Percentiles rank a stretch among this genome's conserved stretches.
Evolutionary conservation across 2,888 invertebrate genomes (phyloP).

Genomic region (Limenitis camilla): DNA sequence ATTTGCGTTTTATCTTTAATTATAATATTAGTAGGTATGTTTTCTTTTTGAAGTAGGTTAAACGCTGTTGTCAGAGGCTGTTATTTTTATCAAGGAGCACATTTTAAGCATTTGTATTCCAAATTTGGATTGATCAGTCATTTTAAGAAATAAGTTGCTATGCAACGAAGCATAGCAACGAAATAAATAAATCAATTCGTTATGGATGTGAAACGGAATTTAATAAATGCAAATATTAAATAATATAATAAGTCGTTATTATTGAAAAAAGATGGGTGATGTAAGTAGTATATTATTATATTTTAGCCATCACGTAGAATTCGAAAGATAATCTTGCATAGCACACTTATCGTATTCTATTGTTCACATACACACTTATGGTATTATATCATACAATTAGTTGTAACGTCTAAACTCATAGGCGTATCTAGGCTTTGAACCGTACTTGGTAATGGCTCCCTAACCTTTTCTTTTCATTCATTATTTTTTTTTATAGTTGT

Average conservation of each 20-base stretch:
- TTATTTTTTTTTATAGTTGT: too few relatives aligned
- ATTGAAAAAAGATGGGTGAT: conserved; percentile 40
- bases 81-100: too few relatives aligned
- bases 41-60: too few relatives aligned
- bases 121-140: not conserved
- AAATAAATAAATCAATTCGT: not conserved
- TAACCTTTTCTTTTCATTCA: not conserved
- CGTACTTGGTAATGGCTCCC: too few relatives aligned
- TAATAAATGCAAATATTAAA: not conserved
- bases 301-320: not conserved
- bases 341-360: not conserved
- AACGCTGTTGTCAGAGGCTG: too few relatives aligned
- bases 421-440: too few relatives aligned
- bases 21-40: too few relatives aligned
- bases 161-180: conserved; percentile 3
- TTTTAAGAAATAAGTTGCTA: conserved; percentile 5
- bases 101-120: too few relatives aligned
- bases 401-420: too few relatives aligned
- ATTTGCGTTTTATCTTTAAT: too few relatives aligned
- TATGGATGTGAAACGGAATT: not conserved
- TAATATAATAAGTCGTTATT: not conserved
- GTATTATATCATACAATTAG: too few relatives aligned
- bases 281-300: conserved; percentile 35
- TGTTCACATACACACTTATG: too few relatives aligned
- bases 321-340: not conserved